phyloP scores from a whole-genome alignment of 2,113 vertebrate species.

The Sinosuthora webbiana region DNA sequence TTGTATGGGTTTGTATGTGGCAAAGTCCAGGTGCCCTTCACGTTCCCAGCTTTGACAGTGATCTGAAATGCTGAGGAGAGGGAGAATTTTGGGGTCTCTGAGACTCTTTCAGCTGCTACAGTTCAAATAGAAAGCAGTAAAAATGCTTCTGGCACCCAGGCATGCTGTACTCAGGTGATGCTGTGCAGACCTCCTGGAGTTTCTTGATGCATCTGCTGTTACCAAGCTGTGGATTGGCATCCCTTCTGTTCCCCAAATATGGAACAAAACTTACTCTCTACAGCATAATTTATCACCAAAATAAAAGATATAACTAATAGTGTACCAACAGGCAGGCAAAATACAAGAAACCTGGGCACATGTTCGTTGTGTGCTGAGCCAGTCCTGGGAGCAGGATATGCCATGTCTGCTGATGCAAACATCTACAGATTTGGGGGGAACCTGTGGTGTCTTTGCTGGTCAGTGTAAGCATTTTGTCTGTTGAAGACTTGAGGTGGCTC shows the following conservation, averaged over 20 bases:
- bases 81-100: background rate
- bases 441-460: background rate
- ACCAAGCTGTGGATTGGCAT: background rate
- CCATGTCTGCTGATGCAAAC: background rate
- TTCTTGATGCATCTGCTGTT: background rate
- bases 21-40: background rate
- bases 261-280: background rate
- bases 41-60: background rate
- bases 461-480: background rate
- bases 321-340: background rate
- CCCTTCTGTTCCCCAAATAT: background rate
- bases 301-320: background rate
- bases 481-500: background rate
- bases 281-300: background rate
- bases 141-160: background rate
- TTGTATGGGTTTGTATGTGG: background rate
- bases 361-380: background rate
- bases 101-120: background rate
- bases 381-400: background rate
- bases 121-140: background rate
- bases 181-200: background rate
- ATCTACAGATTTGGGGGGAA: background rate
- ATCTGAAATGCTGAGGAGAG: background rate
- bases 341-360: rapidly evolving
- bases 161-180: background rate